These are phyloP conservation scores for Palythoa heliodiscus DNA, from an alignment of 92 coral and sea anemone species.

Conservation along the genomic window DNA sequence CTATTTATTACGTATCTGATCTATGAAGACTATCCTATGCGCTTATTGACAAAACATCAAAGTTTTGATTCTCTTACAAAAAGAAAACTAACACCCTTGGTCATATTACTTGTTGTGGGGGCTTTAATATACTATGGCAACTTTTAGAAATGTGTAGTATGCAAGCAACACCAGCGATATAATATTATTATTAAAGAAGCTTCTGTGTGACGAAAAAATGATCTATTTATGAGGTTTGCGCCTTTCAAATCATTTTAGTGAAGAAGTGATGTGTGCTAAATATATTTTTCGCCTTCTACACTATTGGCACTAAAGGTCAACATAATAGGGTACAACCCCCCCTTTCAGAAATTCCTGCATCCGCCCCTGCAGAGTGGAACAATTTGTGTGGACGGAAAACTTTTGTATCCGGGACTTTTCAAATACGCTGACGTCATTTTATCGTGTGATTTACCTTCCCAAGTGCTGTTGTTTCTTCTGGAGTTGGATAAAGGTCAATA, in stretches of 20 bases:
- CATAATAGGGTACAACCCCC: too few species aligned
- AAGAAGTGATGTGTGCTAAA: slow-evolving; percentile 2
- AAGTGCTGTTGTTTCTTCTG: too few species aligned
- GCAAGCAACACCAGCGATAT: background rate
- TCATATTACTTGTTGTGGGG: background rate
- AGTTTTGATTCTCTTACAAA: background rate
- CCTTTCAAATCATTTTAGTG: background rate
- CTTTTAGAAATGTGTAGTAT: background rate
- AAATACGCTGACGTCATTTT: too few species aligned
- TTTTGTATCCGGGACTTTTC: too few species aligned
- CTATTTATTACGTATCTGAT: background rate
- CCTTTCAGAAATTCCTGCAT: too few species aligned
- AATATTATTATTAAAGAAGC: background rate
- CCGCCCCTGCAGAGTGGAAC: too few species aligned
- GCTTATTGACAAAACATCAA: background rate
- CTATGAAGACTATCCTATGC: background rate
- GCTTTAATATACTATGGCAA: background rate
- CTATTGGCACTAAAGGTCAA: too few species aligned
- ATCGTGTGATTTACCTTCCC: too few species aligned
- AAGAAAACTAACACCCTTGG: background rate
- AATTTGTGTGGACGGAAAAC: too few species aligned
- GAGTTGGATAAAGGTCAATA: too few species aligned
- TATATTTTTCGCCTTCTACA: too few species aligned
- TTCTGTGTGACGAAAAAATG: background rate
- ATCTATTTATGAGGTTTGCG: slow-evolving; percentile 15